Evolutionary conservation across 2,797 vertebrate species (phyloP), one percentile per base, ranked within the genome.

Genomic region (Silurus lanzhouensis): DNA sequence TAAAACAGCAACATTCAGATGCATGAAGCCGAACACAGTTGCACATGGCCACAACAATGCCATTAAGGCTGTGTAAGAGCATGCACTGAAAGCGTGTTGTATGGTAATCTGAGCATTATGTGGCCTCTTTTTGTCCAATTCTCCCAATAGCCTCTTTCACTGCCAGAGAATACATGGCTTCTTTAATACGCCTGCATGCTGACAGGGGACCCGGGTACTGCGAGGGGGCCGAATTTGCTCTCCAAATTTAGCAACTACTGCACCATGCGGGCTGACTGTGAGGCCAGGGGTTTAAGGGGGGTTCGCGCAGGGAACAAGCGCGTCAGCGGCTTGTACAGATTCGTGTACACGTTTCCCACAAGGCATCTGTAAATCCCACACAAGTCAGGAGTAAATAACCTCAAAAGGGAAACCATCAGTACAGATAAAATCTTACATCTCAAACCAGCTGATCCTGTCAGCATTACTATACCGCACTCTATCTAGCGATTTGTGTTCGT

Each of bases 31-130:
- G 10, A 55, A 57, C 68, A 81, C 20, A 67, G 67, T 76, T 38
- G 70, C 77, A 83, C 68, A 85, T 20, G 84, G 64, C 66, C 71
- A 72, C 19, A 63, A 79, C 71, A 85, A 60, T 31, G 78, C 81
- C 78, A n/a, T 57, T 77, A 17, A 80, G 74, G 79, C 74, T 77
- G 66, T 75, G 66, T 66, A 55, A 66, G 72, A 84, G 85, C 81
- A 66, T 80, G 58, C 64, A 78, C 72, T 44, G 22, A 83, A 84
- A 66, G 74, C 60, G 88, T 92, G 91, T 89, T 82, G 86, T 91
- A 90, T 90, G 91, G 91, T 93, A 94, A 94, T 93, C 91, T 85
- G 88, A 90, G 90, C 89, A 91, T 94, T 93, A 94, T 91, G 92
- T 85, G 88, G 91, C 85, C 92, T 91, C 93, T 91, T 94, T 93